Evolutionary conservation across 2,888 invertebrate genomes (phyloP).

Genomic region (Drosophila infuscata): DNA sequence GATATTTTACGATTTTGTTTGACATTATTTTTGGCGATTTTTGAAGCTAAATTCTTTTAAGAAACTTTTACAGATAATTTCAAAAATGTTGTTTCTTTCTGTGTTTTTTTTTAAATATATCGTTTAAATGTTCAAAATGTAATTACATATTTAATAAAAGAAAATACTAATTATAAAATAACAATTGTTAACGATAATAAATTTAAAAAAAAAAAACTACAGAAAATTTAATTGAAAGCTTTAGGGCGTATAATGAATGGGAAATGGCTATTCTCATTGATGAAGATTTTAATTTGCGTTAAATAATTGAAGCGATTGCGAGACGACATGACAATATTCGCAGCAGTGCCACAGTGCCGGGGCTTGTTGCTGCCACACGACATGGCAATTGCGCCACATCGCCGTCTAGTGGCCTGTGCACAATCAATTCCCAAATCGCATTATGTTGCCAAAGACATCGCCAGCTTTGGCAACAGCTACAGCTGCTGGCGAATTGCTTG

Average conservation of each 20-base stretch:
- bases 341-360: background rate
- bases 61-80: too few species aligned
- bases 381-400: conserved; percentile 12
- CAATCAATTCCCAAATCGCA: conserved; percentile 81
- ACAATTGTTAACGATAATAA: background rate
- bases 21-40: background rate
- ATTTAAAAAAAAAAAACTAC: rapidly evolving
- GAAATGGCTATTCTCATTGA: background rate
- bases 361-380: background rate
- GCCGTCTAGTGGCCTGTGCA: conserved; percentile 54
- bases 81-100: too few species aligned
- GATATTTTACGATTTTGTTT: background rate
- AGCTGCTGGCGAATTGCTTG: conserved; percentile 73
- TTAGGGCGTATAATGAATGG: background rate
- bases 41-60: background rate
- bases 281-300: background rate
- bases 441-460: conserved; percentile 59
- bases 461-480: conserved; percentile 26
- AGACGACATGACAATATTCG: background rate
- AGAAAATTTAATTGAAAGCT: background rate
- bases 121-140: too few species aligned
- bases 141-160: background rate
- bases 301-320: background rate
- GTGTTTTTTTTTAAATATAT: too few species aligned
- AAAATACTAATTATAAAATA: background rate